Percentiles rank a stretch among this genome's conserved stretches.
Evolutionary conservation across 2,113 vertebrate genomes (phyloP).

Genomic region (Tyrannus savana): DNA sequence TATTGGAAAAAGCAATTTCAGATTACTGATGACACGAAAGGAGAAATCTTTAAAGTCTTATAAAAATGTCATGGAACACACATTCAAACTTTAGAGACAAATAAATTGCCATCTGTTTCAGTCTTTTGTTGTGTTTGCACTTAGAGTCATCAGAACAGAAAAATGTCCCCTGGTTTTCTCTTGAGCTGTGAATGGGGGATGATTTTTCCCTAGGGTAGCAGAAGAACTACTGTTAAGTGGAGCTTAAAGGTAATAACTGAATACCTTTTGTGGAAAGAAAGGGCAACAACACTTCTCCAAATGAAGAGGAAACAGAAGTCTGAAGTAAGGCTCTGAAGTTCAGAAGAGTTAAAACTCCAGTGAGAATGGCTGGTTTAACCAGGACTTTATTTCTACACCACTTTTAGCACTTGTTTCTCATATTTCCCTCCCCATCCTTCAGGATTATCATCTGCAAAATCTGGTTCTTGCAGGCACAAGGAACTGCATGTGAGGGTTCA

Average conservation of each 20-base stretch:
- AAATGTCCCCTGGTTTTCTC: neutral
- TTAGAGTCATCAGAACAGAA: neutral
- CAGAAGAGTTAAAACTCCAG: neutral
- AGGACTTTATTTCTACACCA: neutral
- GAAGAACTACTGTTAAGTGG: neutral
- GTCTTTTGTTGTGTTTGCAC: neutral
- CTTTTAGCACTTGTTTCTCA: neutral
- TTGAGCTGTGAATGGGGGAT: neutral
- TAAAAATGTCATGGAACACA: neutral
- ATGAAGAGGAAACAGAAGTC: neutral
- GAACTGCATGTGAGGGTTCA: neutral
- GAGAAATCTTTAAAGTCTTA: neutral
- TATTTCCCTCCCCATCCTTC: neutral
- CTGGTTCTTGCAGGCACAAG: neutral
- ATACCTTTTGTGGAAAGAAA: neutral
- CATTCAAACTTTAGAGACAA: neutral
- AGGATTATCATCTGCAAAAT: constrained; percentile 23
- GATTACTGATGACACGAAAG: neutral
- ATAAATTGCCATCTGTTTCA: neutral
- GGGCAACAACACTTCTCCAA: neutral
- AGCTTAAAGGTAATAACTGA: neutral
- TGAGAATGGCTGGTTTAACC: neutral
- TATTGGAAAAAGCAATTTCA: neutral
- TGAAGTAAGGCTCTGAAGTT: neutral
- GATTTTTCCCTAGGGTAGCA: neutral